Conservation (phyloP, 2,797 vertebrate species). For the Glossophaga mutica region DNA sequence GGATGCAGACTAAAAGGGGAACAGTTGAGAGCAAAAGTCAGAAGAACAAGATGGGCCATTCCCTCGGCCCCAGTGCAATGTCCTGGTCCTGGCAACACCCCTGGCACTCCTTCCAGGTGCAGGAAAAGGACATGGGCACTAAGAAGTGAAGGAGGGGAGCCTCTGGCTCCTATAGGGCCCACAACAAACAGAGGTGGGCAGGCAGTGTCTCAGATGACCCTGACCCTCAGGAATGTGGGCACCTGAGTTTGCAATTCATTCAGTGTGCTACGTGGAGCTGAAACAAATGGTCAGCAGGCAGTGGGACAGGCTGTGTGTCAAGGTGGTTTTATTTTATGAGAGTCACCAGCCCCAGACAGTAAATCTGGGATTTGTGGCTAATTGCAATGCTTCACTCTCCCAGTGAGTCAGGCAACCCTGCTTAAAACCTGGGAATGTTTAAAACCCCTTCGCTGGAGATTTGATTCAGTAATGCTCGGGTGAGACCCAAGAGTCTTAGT, state of each 20-base stretch:
- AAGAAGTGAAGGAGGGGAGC: not conserved
- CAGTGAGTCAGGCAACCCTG: not conserved
- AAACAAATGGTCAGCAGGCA: no score
- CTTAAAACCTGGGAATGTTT: not conserved
- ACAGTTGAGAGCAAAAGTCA: not conserved
- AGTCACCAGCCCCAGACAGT: accelerated
- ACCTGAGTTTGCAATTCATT: no score
- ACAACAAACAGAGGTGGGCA: not conserved
- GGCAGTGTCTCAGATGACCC: not conserved
- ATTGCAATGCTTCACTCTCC: not conserved
- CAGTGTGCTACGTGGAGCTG: accelerated
- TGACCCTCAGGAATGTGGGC: no score
- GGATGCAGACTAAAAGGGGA: not conserved
- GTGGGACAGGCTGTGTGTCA: not conserved
- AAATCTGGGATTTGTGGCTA: not conserved
- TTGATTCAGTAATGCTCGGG: not conserved
- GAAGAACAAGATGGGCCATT: not conserved
- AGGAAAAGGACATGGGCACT: not conserved
- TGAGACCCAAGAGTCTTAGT: not conserved
- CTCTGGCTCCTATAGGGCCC: not conserved
- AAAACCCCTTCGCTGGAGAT: not conserved
- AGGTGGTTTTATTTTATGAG: not conserved
- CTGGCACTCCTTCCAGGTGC: not conserved
- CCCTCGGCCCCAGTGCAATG: not conserved
- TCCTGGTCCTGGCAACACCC: not conserved